phyloP scores from a whole-genome alignment of 1,140 invertebrate genomes.

The Lordiphosa stackelbergi region DNA sequence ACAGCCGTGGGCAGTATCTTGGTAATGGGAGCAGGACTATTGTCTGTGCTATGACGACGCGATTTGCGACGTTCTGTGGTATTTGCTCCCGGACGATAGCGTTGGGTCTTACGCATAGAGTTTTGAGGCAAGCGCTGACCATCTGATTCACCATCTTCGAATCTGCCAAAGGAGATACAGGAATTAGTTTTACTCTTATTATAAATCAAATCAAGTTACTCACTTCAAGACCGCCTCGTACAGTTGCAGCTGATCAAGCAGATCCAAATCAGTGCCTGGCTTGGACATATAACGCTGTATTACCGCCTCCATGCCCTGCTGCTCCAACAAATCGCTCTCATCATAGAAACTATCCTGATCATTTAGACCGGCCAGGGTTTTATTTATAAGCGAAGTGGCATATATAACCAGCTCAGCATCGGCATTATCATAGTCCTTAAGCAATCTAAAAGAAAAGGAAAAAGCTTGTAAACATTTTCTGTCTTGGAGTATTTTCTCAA shows the following conservation, averaged over 20 bases:
- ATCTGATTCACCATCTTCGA: slow-evolving; percentile 76
- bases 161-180: slow-evolving; percentile 30
- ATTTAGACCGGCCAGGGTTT: slow-evolving; percentile 95
- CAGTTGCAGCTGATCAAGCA: slow-evolving; percentile 95
- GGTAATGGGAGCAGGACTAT: slow-evolving; percentile 79
- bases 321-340: slow-evolving; percentile 96
- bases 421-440: slow-evolving; percentile 95
- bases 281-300: slow-evolving; percentile 95
- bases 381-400: slow-evolving; percentile 97
- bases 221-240: slow-evolving; percentile 95
- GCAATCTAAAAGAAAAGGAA: slow-evolving; percentile 79
- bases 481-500: not conserved
- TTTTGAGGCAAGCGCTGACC: slow-evolving; percentile 83
- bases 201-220: slow-evolving; percentile 63
- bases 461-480: not conserved
- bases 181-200: no score
- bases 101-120: slow-evolving; percentile 86
- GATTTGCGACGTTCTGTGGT: slow-evolving; percentile 86
- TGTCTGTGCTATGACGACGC: slow-evolving; percentile 84
- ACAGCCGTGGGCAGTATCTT: slow-evolving; percentile 64
- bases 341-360: slow-evolving; percentile 99
- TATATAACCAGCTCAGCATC: slow-evolving; percentile 98
- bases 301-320: slow-evolving; percentile 95
- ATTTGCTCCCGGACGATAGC: slow-evolving; percentile 82
- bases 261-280: slow-evolving; percentile 94